Evolutionary conservation across 2,113 vertebrate genomes (phyloP).

Genomic region (Psophia crepitans): DNA sequence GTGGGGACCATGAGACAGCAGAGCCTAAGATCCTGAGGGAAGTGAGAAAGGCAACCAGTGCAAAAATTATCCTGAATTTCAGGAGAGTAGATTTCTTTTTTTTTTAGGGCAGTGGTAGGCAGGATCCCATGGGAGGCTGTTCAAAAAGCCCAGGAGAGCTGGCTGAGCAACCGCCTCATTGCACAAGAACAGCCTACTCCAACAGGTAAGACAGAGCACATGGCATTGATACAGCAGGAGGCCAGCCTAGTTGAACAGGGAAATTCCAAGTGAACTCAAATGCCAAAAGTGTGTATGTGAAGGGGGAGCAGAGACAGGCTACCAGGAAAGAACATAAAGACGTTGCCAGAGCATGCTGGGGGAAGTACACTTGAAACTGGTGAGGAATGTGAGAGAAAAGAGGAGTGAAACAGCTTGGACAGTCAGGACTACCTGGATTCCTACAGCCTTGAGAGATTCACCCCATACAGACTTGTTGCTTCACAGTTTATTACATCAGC

Average conservation of each 20-base stretch:
- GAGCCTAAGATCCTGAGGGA: neutral
- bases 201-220: too few species aligned
- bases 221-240: accelerated
- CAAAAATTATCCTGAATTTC: neutral
- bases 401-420: neutral
- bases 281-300: neutral
- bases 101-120: neutral
- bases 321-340: neutral
- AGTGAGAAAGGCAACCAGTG: neutral
- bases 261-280: neutral
- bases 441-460: neutral
- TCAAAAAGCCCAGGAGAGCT: neutral
- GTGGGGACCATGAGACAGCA: neutral
- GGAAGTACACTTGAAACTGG: neutral
- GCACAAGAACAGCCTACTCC: neutral
- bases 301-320: neutral
- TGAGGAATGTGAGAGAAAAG: neutral
- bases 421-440: neutral
- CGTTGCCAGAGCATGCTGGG: neutral
- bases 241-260: neutral
- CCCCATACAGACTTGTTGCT: neutral
- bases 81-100: neutral
- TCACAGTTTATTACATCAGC: neutral
- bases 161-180: neutral
- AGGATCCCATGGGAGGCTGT: neutral